These are phyloP conservation scores for Temnothorax rugatulus DNA, from an alignment of 2,888 invertebrate species.

Conservation along the genomic window DNA sequence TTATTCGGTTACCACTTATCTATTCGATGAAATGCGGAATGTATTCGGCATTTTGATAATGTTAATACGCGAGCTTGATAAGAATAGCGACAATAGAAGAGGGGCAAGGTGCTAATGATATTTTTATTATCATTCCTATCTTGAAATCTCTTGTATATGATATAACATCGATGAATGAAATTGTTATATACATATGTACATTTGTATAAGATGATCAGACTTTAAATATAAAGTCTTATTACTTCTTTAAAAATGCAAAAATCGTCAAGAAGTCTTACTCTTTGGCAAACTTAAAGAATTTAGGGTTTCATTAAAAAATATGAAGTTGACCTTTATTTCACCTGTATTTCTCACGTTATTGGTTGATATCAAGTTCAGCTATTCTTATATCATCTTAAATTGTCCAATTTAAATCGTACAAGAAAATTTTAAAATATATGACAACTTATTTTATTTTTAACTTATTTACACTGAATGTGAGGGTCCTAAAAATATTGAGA, in stretches of 20 bases:
- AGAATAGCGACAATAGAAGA: conserved; percentile 5
- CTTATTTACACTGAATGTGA: not conserved
- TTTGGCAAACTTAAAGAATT: no score
- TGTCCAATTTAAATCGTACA: not conserved
- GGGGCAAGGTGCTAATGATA: not conserved
- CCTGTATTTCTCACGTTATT: no score
- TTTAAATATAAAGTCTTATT: no score
- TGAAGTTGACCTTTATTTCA: no score
- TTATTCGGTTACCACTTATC: conserved; percentile 1
- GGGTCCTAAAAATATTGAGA: not conserved
- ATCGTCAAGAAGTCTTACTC: no score
- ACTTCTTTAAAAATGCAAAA: not conserved
- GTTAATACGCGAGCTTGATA: conserved; percentile 4
- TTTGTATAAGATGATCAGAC: not conserved
- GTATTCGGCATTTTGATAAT: conserved; percentile 32
- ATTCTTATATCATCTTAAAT: not conserved
- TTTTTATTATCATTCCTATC: conserved; percentile 13
- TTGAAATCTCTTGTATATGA: not conserved
- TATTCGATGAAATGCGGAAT: conserved; percentile 3
- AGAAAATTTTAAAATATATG: not conserved
- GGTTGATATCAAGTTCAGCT: not conserved
- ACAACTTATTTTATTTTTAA: not conserved
- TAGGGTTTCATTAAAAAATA: no score
- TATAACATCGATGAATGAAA: not conserved
- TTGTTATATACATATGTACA: not conserved